Base-by-base conservation (phyloP, 1,140 invertebrate genomes). In the Coenobita brevimanus region DNA sequence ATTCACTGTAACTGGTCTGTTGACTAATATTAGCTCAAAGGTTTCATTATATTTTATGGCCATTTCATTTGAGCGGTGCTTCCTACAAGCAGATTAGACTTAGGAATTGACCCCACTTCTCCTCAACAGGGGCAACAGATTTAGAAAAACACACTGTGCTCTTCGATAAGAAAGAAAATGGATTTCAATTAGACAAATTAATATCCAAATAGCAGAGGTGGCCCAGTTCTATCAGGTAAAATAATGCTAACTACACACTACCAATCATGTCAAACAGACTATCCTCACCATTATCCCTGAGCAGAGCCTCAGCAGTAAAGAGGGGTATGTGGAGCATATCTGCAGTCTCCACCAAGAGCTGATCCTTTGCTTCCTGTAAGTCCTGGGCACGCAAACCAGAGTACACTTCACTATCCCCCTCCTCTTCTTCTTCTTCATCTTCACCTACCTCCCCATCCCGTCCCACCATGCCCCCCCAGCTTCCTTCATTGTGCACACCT, bases 331-430 rank as follows among this genome's bases (percentile, higher is more conserved):
- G 95, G 15, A 96, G 92, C 95, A 96, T 96, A 92, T 96, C 95
- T 30, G 95, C 95, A 17, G 95, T 96, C 92, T 96, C 95, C 27
- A 96, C 95, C 17, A 96, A 91, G 62, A 96, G 92, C 90, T 95
- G 94, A 91, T 96, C 95, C 92, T 96, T 96, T 38, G 95, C 95
- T 92, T 96, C 95, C 91, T 96, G 95, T n/a, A 96, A 92, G 91
- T 96, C 95, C 92, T 96, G 95, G 73, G 95, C 94, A 41, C 95
- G 92, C 60, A 96, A 91, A 0, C 95, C 95, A 90, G 93, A 94
- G 91, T 95, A 95, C 24, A 94, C 94, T 92, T 95, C 94, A 57
- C 69, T 87, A 64, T 87, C 84, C 27, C 84, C 62, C 33, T 94
- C 93, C 80, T 92, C 92, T 54, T 93, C 93, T 17, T 75, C 91